phyloP scores from a whole-genome alignment of 1,140 invertebrate species.

The Zelostemma sp. region DNA sequence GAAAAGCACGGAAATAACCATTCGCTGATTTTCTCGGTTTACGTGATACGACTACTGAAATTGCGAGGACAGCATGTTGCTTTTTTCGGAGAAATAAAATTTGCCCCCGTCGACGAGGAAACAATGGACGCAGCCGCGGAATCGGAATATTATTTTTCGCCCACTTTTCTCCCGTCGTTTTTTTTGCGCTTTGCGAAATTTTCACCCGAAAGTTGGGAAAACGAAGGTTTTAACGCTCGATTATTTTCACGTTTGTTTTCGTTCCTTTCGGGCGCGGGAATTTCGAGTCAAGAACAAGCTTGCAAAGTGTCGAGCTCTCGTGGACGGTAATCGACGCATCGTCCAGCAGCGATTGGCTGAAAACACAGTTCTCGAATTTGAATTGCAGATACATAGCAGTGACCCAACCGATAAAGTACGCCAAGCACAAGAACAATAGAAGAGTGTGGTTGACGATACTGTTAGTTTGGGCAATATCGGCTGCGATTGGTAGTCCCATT shows the following conservation, averaged over 20 bases:
- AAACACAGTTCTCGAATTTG: constrained; percentile 44
- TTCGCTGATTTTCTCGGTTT: constrained; percentile 55
- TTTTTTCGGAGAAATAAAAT: constrained; percentile 43
- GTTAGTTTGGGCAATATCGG: constrained; percentile 97
- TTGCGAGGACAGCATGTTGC: constrained; percentile 22
- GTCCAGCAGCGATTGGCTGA: constrained; percentile 29
- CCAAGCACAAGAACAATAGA: constrained; percentile 97
- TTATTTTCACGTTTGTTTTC: too few species aligned
- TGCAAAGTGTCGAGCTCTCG: constrained; percentile 24
- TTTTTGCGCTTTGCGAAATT: too few species aligned
- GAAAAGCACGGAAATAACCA: constrained; percentile 46
- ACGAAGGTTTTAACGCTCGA: too few species aligned
- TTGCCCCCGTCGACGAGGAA: too few species aligned
- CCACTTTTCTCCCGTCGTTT: too few species aligned
- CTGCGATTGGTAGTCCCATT: constrained; percentile 96
- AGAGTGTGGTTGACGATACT: constrained; percentile 95
- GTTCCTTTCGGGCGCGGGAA: too few species aligned
- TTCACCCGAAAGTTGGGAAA: too few species aligned
- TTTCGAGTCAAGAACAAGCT: constrained; percentile 9
- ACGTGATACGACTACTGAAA: constrained; percentile 55
- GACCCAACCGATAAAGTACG: constrained; percentile 98
- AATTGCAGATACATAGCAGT: constrained; percentile 94
- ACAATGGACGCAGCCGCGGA: too few species aligned
- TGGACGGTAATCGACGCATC: constrained; percentile 36
- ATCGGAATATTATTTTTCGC: constrained; percentile 14